Base-by-base conservation (phyloP, 2,113 vertebrate genomes). In the Limanda limanda region DNA sequence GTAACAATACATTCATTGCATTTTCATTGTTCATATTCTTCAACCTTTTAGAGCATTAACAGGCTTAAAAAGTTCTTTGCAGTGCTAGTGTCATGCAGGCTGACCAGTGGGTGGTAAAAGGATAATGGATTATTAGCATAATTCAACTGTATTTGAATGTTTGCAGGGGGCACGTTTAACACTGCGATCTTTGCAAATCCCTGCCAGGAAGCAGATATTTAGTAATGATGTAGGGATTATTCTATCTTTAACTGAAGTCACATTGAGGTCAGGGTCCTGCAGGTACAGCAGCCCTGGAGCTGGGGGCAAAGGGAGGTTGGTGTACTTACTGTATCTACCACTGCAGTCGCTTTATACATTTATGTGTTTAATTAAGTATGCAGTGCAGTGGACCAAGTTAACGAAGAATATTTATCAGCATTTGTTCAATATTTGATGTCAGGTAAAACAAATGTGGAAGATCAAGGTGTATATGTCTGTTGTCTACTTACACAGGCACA, bases 141-240 rank as follows among this genome's bases (percentile, higher is more conserved):
- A 72, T 69, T 45, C 68, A 69, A 69, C 66, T 10, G 14, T 62
- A 57, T 57, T 7, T 31, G 7, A 11, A 78, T 42, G 24, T 35
- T n/a, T 68, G 52, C 51, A 56, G 14, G 23, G 63, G 60, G 68
- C 45, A 73, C 62, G n/a, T 10, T 70, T 52, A 81, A 71, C 71
- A n/a, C 31, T 23, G 6, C 7, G 10, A 64, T 63, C 60, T 59
- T 17, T 3, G 45, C 35, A 47, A 63, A 59, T 45, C 7, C 15
- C 40, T 10, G 14, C 21, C 25, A 71, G 57, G 15, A 52, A 69
- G 20, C 31, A 42, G 55, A 4, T 47, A 11, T 35, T 59, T 18
- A 40, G 55, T 47, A n/a, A 23, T 31, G 14, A 52, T 23, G 4
- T 67, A 13, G 2, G 6, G 27, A 18, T 63, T 18, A 35, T 48